Evolutionary conservation across 2,113 vertebrate genomes (phyloP).

Genomic region (Myodes glareolus): DNA sequence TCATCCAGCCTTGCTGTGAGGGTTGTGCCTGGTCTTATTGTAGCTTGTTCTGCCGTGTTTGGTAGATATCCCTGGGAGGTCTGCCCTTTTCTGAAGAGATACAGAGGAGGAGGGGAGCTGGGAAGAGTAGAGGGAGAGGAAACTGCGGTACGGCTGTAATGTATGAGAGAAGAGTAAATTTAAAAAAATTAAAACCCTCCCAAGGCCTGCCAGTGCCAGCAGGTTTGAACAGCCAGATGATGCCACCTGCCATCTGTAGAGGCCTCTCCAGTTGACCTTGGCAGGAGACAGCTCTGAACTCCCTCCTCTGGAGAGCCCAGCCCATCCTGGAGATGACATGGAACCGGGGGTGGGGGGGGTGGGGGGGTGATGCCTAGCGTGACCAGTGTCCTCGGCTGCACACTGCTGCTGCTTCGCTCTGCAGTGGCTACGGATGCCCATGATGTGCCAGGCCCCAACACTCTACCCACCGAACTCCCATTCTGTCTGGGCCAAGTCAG

Average conservation of each 20-base stretch:
- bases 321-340: neutral
- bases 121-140: too few relatives aligned
- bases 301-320: neutral
- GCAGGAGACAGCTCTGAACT: neutral
- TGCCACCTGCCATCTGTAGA: neutral
- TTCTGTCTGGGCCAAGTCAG: neutral
- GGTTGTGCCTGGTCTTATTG: neutral
- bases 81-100: neutral
- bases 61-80: neutral
- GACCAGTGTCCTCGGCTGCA: neutral
- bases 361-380: neutral
- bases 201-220: neutral
- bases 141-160: neutral
- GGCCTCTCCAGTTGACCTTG: neutral
- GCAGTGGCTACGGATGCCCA: accelerated
- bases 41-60: neutral
- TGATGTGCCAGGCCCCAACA: neutral
- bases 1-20: neutral
- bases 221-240: neutral
- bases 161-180: neutral
- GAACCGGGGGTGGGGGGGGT: accelerated
- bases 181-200: neutral
- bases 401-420: neutral
- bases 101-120: neutral
- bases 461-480: neutral